Evolutionary conservation across 2,797 vertebrate species (phyloP).

Genomic region (Sebastes hubbsi): DNA sequence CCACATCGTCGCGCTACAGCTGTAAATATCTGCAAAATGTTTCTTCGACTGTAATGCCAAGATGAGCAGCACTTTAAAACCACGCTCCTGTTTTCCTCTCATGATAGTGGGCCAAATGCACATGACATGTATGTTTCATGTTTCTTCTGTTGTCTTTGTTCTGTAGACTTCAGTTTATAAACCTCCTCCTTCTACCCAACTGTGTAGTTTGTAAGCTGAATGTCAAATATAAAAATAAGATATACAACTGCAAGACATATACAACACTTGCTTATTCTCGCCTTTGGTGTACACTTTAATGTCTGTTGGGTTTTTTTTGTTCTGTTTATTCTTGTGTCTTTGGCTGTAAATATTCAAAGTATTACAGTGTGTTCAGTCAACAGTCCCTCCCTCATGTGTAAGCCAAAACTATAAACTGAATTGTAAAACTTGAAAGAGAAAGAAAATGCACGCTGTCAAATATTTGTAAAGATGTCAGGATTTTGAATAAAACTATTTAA

Average conservation of each 20-base stretch:
- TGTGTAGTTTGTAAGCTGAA: conserved; percentile 18
- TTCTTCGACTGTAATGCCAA: conserved; percentile 49
- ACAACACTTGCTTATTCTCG: conserved; percentile 55
- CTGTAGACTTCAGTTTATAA: background rate
- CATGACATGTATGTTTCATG: background rate
- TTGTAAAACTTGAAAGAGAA: conserved; percentile 64
- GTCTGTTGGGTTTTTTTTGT: conserved; percentile 14
- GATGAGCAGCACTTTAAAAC: conserved; percentile 49
- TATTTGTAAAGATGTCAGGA: conserved; percentile 64
- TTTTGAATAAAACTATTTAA: conserved; percentile 71
- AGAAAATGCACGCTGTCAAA: conserved; percentile 50
- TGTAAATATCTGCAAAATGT: conserved; percentile 19
- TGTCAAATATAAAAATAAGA: conserved; percentile 12
- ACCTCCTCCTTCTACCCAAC: background rate
- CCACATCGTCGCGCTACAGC: background rate
- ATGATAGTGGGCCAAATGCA: conserved; percentile 62
- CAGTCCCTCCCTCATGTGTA: conserved; percentile 52
- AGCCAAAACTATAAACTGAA: conserved; percentile 72
- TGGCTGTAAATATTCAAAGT: conserved; percentile 58
- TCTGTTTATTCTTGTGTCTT: conserved; percentile 32
- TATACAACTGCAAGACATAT: background rate
- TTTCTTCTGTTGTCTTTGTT: conserved; percentile 19
- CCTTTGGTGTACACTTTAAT: conserved; percentile 64
- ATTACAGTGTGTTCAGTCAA: conserved; percentile 41
- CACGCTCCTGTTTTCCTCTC: conserved; percentile 10